These are phyloP conservation scores for Acronicta psi DNA, from an alignment of 2,888 invertebrate species.

Conservation along the genomic window DNA sequence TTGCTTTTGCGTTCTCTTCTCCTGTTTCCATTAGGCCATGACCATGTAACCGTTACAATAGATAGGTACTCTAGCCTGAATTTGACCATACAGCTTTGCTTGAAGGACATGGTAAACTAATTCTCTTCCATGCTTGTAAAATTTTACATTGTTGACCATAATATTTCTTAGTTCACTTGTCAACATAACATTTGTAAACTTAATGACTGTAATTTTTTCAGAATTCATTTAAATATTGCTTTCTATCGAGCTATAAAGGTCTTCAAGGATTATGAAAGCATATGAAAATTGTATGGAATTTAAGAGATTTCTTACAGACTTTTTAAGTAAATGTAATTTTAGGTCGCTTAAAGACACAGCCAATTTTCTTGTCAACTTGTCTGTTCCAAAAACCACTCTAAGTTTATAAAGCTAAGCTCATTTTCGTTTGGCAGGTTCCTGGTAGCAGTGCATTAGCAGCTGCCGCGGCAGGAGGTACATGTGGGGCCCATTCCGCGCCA, in stretches of 20 bases:
- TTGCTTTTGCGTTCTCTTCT: slow-evolving; percentile 18
- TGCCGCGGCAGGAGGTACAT: slow-evolving; percentile 81
- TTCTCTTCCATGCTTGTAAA: slow-evolving; percentile 19
- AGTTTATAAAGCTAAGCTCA: neutral
- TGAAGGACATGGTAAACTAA: slow-evolving; percentile 34
- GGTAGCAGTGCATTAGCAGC: slow-evolving; percentile 85
- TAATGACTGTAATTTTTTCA: neutral
- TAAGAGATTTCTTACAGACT: neutral
- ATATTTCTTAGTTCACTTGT: slow-evolving; percentile 15
- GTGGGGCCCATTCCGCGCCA: slow-evolving; percentile 84
- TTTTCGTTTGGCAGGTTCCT: slow-evolving; percentile 73
- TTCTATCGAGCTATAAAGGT: slow-evolving; percentile 11
- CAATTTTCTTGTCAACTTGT: neutral
- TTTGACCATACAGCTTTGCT: slow-evolving; percentile 36
- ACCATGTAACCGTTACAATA: slow-evolving; percentile 19
- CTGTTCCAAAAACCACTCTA: neutral
- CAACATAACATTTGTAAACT: neutral
- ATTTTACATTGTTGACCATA: slow-evolving; percentile 3
- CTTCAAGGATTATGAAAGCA: slow-evolving; percentile 30
- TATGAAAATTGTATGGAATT: neutral
- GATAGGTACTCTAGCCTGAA: slow-evolving; percentile 38
- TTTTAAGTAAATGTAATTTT: neutral
- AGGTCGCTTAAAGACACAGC: slow-evolving; percentile 22
- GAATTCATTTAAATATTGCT: slow-evolving; percentile 3
- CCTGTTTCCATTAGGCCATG: slow-evolving; percentile 9